A percentile compares a stretch with the other conserved stretches of the same genome.
Conservation (phyloP, 2,797 vertebrate species). For the Hafferia zeledoni region DNA sequence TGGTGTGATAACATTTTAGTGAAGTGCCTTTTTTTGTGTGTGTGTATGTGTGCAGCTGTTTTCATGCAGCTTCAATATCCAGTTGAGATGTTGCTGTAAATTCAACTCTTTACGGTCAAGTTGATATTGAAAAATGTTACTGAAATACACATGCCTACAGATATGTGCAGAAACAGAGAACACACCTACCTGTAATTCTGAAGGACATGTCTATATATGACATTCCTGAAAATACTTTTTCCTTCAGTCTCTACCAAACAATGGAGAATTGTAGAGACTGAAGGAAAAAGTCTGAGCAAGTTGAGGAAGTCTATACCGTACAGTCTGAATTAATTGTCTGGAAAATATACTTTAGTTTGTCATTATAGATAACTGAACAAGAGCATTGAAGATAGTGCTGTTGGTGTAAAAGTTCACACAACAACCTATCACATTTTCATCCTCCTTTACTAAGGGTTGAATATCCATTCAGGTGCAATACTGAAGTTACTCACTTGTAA, state of each 20-base stretch:
- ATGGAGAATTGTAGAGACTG: neutral
- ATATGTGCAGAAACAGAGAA: neutral
- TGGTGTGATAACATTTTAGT: neutral
- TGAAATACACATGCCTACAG: neutral
- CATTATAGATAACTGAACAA: neutral
- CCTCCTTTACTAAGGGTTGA: neutral
- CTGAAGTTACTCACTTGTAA: neutral
- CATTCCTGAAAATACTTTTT: neutral
- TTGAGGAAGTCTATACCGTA: neutral
- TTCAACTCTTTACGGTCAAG: neutral
- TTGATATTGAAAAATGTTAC: neutral
- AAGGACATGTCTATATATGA: neutral
- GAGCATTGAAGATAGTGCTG: neutral
- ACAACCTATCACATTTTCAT: neutral
- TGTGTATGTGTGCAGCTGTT: neutral
- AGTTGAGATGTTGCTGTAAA: neutral
- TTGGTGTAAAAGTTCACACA: neutral
- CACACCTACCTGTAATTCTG: neutral
- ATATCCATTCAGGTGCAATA: neutral
- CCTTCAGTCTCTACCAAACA: neutral
- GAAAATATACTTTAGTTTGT: neutral
- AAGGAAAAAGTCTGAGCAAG: neutral
- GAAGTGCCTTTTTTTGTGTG: neutral
- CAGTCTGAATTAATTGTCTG: neutral
- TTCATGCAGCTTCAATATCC: neutral